Evolutionary conservation across 2,113 vertebrate species (phyloP).

Genomic region (Cepphus grylle): DNA sequence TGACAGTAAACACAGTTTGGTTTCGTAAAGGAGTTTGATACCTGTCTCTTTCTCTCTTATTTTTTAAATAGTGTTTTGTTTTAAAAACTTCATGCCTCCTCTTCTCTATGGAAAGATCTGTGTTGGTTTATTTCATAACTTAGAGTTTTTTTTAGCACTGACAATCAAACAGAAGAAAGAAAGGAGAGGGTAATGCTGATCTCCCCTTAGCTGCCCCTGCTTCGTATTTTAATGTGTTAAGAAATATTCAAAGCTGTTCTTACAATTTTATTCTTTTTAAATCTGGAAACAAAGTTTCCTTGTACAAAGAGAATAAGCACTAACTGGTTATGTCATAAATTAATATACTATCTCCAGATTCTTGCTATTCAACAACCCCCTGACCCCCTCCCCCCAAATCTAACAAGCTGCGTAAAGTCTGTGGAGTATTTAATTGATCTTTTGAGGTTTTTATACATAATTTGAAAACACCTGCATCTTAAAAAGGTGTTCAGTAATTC

Average conservation of each 20-base stretch:
- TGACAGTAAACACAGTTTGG: neutral
- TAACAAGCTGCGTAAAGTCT: neutral
- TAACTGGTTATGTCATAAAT: neutral
- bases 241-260: neutral
- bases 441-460: neutral
- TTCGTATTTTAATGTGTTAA: neutral
- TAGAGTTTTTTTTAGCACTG: neutral
- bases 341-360: neutral
- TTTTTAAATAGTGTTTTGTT: neutral
- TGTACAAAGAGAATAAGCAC: neutral
- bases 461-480: slow-evolving; percentile 37
- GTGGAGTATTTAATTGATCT: neutral
- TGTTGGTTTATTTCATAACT: neutral
- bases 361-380: neutral
- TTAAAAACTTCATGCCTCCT: neutral
- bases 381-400: neutral
- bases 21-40: neutral
- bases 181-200: neutral
- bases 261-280: neutral
- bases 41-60: neutral
- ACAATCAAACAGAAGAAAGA: neutral
- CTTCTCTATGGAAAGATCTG: neutral
- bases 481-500: neutral
- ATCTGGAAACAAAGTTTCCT: neutral
- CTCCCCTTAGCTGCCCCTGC: neutral